A percentile compares a stretch with the other conserved stretches of the same genome.
phyloP scores from a whole-genome alignment of 2,797 vertebrate species.

The Poliocrania exsul region DNA sequence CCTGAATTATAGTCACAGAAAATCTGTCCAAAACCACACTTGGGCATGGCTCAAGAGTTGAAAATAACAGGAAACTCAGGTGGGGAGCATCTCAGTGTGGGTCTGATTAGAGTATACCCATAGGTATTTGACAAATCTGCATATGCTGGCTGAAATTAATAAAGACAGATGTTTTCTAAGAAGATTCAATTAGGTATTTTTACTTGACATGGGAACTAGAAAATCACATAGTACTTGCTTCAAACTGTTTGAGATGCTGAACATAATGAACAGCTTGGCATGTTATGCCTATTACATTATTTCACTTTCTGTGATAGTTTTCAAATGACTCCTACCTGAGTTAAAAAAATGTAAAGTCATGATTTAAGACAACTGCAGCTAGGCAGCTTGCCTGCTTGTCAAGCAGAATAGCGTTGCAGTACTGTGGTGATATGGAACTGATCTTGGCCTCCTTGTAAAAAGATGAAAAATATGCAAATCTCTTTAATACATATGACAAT shows the following conservation, averaged over 20 bases:
- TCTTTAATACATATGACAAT: neutral
- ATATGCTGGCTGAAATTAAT: neutral
- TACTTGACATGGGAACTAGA: neutral
- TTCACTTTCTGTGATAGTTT: neutral
- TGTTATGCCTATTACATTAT: neutral
- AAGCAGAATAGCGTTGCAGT: neutral
- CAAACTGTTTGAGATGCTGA: neutral
- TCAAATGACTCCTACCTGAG: constrained; percentile 13
- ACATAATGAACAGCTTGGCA: neutral
- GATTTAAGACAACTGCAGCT: constrained; percentile 37
- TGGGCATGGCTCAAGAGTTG: neutral
- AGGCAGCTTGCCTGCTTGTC: neutral
- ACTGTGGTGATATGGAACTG: neutral
- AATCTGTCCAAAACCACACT: accelerated
- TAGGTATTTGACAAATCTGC: neutral
- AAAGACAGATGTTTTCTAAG: neutral
- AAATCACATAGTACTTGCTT: neutral
- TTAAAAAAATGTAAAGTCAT: neutral
- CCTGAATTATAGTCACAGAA: neutral
- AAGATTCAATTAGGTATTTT: neutral
- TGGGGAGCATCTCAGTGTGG: accelerated
- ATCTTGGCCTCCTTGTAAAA: neutral
- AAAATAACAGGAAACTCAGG: neutral
- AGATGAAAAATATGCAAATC: neutral
- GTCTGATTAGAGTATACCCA: neutral